phyloP scores from a whole-genome alignment of 2,888 invertebrate genomes.

The Lottia gigantea region DNA sequence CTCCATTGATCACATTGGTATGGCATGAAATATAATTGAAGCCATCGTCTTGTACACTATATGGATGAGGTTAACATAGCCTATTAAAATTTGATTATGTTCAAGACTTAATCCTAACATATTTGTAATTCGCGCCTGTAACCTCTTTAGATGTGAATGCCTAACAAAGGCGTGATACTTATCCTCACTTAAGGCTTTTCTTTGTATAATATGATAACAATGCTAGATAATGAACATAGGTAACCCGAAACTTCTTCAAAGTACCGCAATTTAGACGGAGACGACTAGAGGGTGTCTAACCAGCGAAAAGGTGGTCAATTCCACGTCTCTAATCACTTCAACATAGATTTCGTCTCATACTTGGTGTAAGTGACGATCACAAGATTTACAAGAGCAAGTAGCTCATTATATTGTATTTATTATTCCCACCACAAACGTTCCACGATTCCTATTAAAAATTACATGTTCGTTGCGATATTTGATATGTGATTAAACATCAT shows the following conservation, averaged over 20 bases:
- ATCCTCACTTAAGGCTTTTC: slow-evolving; percentile 29
- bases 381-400: not conserved
- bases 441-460: slow-evolving; percentile 11
- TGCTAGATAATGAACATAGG: slow-evolving; percentile 19
- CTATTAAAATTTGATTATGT: not conserved
- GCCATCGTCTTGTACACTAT: too few relatives aligned
- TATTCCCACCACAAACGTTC: slow-evolving; percentile 18
- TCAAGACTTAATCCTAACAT: not conserved
- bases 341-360: slow-evolving; percentile 15
- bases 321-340: slow-evolving; percentile 16
- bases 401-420: slow-evolving; percentile 18
- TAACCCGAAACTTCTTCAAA: slow-evolving; percentile 28
- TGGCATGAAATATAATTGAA: too few relatives aligned
- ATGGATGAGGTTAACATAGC: not conserved
- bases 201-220: slow-evolving; percentile 27
- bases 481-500: slow-evolving; percentile 9
- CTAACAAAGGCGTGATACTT: slow-evolving; percentile 21
- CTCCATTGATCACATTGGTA: too few relatives aligned
- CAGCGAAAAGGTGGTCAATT: slow-evolving; percentile 11
- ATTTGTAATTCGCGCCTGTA: slow-evolving; percentile 7
- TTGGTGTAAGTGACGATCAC: not conserved
- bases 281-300: slow-evolving; percentile 13
- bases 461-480: slow-evolving; percentile 19
- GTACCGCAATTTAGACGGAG: slow-evolving; percentile 12
- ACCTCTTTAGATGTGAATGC: slow-evolving; percentile 3